Evolutionary conservation across 2,797 vertebrate species (phyloP), one percentile per base, ranked within the genome.

Genomic region (Leptatherina wallacei): DNA sequence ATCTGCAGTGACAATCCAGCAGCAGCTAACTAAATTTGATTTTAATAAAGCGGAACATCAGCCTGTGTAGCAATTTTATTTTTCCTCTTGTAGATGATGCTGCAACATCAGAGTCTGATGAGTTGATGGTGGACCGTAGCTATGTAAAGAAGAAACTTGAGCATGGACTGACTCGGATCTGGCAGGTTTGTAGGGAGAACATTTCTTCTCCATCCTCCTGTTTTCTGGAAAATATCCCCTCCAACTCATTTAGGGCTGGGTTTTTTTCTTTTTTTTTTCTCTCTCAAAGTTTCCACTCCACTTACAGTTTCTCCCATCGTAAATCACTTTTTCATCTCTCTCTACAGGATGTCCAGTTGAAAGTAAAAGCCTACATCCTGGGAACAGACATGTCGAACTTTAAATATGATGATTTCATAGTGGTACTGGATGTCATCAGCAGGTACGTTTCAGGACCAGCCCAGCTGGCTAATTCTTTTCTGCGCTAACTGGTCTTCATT

Each of bases 341-440:
- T 77, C 75, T 24, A 18, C 83, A 99, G 98, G 98, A 99, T 78
- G 98, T 99, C 90, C 98, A 99, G 67, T 88, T 99, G 83, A 99
- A 99, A 94, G 97, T 98, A 80, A 99, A 99, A 91, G 97, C 96
- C 0, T 99, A 99, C 77, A 96, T 99, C 75, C 94, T 99, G 85
- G 98, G 98, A 83, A 99, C 98, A 1, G 98, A 99, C 88, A 96
- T 99, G 94, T 98, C 98, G 47, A 98, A 96, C 93, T 99, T 99
- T 92, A 99, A 99, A 92, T 99, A 99, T 0, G 98, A 99, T 0
- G 97, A 99, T 92, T 99, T 99, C 93, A 99, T 99, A 75, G 96
- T 99, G 89, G 98, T 99, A 13, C 94, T 99, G 87, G 98, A 99
- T 87, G 95, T 99, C 92, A 96, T 96, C 91, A 99, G 97, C 96